Evolutionary conservation across 2,888 invertebrate genomes (phyloP).

Genomic region (Strigamia maritima): DNA sequence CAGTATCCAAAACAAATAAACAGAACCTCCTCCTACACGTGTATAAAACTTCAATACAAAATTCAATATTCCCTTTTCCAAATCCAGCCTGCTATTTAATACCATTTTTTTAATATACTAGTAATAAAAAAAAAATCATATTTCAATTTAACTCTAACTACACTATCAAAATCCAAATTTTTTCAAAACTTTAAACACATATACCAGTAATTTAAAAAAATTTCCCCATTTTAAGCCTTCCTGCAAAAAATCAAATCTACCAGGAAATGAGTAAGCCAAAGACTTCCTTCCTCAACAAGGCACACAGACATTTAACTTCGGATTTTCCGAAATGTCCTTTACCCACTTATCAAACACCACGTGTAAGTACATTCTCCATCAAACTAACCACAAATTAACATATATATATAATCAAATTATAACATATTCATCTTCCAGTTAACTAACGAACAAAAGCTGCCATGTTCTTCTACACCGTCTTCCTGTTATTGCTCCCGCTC

Average conservation of each 20-base stretch:
- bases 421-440: neutral
- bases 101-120: too few relatives aligned
- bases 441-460: neutral
- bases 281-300: neutral
- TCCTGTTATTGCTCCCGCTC: neutral
- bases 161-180: too few relatives aligned
- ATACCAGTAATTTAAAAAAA: too few relatives aligned
- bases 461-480: neutral
- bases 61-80: too few relatives aligned
- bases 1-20: too few relatives aligned
- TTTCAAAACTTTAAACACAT: too few relatives aligned
- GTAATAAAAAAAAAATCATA: too few relatives aligned
- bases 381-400: neutral
- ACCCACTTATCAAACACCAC: neutral
- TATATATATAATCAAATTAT: too few relatives aligned
- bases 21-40: too few relatives aligned
- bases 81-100: too few relatives aligned
- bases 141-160: too few relatives aligned
- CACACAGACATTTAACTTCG: neutral
- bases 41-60: too few relatives aligned
- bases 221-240: neutral
- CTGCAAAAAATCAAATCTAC: neutral
- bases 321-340: neutral
- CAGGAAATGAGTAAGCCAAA: neutral
- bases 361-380: neutral